Percentiles rank a stretch among this genome's conserved stretches.
Conservation (phyloP, 2,797 vertebrate species). For the Pseudochaenichthys georgianus region DNA sequence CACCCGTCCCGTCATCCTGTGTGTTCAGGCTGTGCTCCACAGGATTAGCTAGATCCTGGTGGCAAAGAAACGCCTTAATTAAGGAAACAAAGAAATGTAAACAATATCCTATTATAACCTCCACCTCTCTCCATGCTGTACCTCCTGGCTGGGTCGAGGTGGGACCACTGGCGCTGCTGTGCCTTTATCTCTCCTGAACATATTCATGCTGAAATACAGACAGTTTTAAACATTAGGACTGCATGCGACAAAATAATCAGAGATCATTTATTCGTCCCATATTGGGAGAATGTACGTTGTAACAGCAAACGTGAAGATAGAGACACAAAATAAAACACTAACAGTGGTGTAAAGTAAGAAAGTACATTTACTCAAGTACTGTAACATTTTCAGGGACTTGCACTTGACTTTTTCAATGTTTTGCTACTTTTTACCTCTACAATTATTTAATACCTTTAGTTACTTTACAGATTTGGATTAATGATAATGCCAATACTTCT, state of each 20-base stretch:
- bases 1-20: not conserved
- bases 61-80: not conserved
- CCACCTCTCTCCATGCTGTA: conserved; percentile 1
- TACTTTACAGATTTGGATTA: too few species aligned
- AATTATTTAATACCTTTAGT: too few species aligned
- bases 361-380: too few species aligned
- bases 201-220: conserved; percentile 57
- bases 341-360: too few species aligned
- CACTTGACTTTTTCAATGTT: too few species aligned
- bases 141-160: conserved; percentile 57
- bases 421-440: too few species aligned
- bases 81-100: not conserved
- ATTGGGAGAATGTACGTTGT: too few species aligned
- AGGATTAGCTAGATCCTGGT: conserved; percentile 61
- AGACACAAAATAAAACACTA: too few species aligned
- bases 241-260: not conserved
- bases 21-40: conserved; percentile 16
- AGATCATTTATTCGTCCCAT: too few species aligned
- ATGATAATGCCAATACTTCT: too few species aligned
- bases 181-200: conserved; percentile 62
- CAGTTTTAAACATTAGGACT: not conserved
- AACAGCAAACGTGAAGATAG: too few species aligned
- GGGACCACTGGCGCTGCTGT: conserved; percentile 37
- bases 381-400: too few species aligned
- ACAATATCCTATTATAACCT: not conserved